These are phyloP conservation scores for Cotesia congregata DNA, from an alignment of 2,888 invertebrate genomes.

Conservation along the genomic window DNA sequence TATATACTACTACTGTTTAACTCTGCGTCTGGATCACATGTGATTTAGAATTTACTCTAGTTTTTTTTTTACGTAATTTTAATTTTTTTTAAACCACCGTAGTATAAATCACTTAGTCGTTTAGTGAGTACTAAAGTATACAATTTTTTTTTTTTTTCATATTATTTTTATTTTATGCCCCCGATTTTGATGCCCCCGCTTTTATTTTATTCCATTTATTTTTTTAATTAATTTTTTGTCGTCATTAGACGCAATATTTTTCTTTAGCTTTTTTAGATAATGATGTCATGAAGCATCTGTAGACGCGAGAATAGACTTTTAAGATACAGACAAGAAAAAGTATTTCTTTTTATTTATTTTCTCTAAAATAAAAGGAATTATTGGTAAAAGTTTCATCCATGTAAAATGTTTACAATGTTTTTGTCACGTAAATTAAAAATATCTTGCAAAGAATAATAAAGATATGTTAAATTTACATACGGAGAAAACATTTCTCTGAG, in stretches of 20 bases:
- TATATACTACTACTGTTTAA: conserved; percentile 5
- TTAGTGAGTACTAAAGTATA: conserved; percentile 21
- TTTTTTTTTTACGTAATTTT: conserved; percentile 10
- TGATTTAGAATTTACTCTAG: conserved; percentile 28
- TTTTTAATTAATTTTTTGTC: background rate
- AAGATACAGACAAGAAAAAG: conserved; percentile 33
- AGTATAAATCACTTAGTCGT: conserved; percentile 37
- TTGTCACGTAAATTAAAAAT: background rate
- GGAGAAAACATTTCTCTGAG: background rate
- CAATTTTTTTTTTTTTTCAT: conserved; percentile 16
- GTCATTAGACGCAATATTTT: conserved; percentile 13
- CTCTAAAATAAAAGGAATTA: too few species aligned
- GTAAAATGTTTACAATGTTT: background rate
- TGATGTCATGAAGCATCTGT: conserved; percentile 58
- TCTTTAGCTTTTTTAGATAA: conserved; percentile 16
- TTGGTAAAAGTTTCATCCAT: too few species aligned
- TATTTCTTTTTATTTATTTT: too few species aligned
- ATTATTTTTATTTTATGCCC: conserved; percentile 4
- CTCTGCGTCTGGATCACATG: conserved; percentile 37
- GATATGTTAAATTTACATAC: conserved; percentile 15
- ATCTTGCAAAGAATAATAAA: background rate
- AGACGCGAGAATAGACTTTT: conserved; percentile 45
- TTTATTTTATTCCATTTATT: background rate
- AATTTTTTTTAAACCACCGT: conserved; percentile 30
- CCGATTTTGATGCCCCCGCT: background rate